These are phyloP conservation scores for Cryptocephalus primarius DNA, from an alignment of 2,888 invertebrate genomes.

Conservation along the genomic window DNA sequence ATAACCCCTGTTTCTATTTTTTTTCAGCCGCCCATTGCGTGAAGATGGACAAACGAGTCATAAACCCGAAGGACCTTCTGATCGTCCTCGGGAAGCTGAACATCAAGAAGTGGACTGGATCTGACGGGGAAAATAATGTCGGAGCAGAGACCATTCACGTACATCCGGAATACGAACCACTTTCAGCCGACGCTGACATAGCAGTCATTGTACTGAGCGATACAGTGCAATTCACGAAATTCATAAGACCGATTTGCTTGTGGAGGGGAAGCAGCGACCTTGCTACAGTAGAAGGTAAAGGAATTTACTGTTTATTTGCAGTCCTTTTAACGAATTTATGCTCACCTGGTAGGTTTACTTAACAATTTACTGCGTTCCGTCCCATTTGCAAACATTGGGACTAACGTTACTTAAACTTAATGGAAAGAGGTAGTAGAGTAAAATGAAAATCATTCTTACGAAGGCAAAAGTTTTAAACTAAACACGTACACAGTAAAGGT, in stretches of 20 bases:
- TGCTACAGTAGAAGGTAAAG: slow-evolving; percentile 21
- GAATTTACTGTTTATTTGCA: background rate
- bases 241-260: slow-evolving; percentile 50
- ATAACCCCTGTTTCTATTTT: background rate
- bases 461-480: too few relatives aligned
- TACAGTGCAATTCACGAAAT: slow-evolving; percentile 40
- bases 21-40: slow-evolving; percentile 31
- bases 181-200: slow-evolving; percentile 45
- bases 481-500: too few relatives aligned
- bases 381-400: too few relatives aligned
- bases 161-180: slow-evolving; percentile 46
- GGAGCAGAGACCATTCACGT: slow-evolving; percentile 36
- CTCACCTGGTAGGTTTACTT: too few relatives aligned
- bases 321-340: too few relatives aligned
- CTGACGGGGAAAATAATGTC: slow-evolving; percentile 20
- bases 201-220: slow-evolving; percentile 45
- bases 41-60: slow-evolving; percentile 12
- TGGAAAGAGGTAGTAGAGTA: too few relatives aligned
- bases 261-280: slow-evolving; percentile 39
- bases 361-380: too few relatives aligned
- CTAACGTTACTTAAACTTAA: too few relatives aligned
- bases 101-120: slow-evolving; percentile 21
- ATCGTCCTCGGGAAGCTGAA: slow-evolving; percentile 25
- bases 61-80: slow-evolving; percentile 21
- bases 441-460: too few relatives aligned